Evolutionary conservation across 2,113 vertebrate species (phyloP).

Genomic region (Tringa solitaria): DNA sequence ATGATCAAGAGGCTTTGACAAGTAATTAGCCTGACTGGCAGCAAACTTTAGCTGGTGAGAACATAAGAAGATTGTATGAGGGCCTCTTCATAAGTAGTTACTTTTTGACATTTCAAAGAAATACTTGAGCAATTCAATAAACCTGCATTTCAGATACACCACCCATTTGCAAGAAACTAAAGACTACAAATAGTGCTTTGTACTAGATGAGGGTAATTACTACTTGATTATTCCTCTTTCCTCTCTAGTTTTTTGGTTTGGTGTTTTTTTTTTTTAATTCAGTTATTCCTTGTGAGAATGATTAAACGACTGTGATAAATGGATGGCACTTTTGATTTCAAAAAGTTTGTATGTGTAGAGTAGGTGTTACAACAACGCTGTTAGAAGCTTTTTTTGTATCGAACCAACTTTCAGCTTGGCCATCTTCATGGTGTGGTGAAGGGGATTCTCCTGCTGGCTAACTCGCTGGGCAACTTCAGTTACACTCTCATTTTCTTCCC

Average conservation of each 20-base stretch:
- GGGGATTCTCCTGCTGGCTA: neutral
- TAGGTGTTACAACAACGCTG: neutral
- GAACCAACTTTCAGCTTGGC: accelerated
- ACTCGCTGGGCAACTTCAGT: accelerated
- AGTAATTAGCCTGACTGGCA: constrained; percentile 51
- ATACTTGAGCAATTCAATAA: constrained; percentile 25
- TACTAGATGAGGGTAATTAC: constrained; percentile 11
- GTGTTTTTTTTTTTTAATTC: neutral
- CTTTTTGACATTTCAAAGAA: constrained; percentile 51
- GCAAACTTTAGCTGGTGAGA: constrained; percentile 10
- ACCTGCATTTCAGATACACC: neutral
- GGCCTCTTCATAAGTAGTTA: neutral
- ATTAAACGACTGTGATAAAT: neutral
- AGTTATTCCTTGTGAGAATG: neutral
- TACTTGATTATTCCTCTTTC: neutral
- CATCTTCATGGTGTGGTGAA: accelerated
- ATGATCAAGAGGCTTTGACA: constrained; percentile 61
- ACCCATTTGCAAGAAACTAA: neutral
- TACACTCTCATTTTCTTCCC: neutral
- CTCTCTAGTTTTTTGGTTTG: neutral
- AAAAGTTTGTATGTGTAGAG: neutral
- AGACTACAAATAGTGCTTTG: constrained; percentile 27
- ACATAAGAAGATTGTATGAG: neutral
- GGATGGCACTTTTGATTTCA: neutral
- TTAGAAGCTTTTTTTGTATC: neutral